These are phyloP conservation scores for Melitaea cinxia DNA, from an alignment of 1,140 invertebrate species.

Conservation along the genomic window DNA sequence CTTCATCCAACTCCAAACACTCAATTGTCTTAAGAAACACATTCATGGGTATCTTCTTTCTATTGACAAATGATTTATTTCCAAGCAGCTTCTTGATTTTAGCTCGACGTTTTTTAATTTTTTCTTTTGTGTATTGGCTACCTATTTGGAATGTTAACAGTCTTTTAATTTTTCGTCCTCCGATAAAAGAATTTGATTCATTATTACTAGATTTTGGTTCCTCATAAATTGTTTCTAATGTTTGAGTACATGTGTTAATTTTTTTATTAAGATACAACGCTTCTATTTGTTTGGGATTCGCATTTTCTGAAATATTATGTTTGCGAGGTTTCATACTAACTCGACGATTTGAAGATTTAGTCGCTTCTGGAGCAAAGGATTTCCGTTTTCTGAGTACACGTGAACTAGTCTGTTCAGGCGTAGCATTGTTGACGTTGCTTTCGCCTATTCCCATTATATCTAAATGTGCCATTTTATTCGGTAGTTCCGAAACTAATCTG, in stretches of 20 bases:
- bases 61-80: conserved; percentile 72
- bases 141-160: conserved; percentile 74
- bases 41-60: conserved; percentile 77
- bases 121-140: conserved; percentile 74
- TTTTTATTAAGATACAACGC: conserved; percentile 74
- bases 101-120: conserved; percentile 73
- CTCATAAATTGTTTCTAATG: conserved; percentile 75
- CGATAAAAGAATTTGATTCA: conserved; percentile 55
- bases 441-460: conserved; percentile 72
- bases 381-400: conserved; percentile 72
- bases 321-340: conserved; percentile 73
- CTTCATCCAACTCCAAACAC: conserved; percentile 73
- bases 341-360: conserved; percentile 64
- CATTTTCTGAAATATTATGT: conserved; percentile 59
- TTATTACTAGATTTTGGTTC: conserved; percentile 62
- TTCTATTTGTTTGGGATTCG: conserved; percentile 73
- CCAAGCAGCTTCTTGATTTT: conserved; percentile 75
- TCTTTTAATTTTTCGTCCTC: conserved; percentile 73
- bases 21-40: conserved; percentile 73
- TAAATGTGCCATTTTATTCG: conserved; percentile 71
- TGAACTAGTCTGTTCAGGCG: conserved; percentile 41
- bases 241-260: conserved; percentile 66
- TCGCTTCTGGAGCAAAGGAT: conserved; percentile 55
- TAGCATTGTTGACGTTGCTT: conserved; percentile 21
- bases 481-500: conserved; percentile 65